Evolutionary conservation across 2,113 vertebrate genomes (phyloP).

Genomic region (Telmatochromis brachygnathus): DNA sequence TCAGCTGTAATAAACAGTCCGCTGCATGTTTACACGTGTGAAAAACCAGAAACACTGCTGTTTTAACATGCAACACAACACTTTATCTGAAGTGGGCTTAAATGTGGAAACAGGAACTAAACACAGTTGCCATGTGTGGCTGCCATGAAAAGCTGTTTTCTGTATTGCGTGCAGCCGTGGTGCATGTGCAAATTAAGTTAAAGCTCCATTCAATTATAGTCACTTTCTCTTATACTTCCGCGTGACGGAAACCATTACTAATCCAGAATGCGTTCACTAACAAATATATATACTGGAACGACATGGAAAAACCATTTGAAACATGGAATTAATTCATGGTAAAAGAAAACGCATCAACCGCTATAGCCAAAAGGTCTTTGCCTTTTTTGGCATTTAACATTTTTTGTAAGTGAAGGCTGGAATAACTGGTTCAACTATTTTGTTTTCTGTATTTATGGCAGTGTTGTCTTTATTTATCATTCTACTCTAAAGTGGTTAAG

Average conservation of each 20-base stretch:
- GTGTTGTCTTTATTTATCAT: background rate
- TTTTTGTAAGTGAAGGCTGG: background rate
- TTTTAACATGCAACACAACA: constrained; percentile 2
- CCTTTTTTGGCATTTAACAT: background rate
- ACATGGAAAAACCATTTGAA: background rate
- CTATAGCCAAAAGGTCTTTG: no score
- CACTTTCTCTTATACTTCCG: background rate
- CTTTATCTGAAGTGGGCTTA: background rate
- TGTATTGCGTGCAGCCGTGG: background rate
- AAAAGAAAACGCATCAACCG: background rate
- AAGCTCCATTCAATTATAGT: background rate
- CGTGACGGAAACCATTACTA: background rate
- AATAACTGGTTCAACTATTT: background rate
- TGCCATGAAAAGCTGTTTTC: constrained; percentile 7
- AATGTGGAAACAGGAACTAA: background rate
- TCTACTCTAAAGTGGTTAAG: background rate
- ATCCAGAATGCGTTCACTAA: background rate
- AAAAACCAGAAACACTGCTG: background rate
- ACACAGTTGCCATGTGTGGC: background rate
- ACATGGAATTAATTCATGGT: background rate
- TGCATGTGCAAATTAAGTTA: background rate
- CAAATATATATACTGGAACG: background rate
- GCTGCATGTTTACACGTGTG: background rate
- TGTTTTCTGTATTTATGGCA: background rate
- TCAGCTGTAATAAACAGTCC: background rate